These are phyloP conservation scores for Varanus komodoensis DNA, from an alignment of 2,113 vertebrate genomes.

Conservation along the genomic window DNA sequence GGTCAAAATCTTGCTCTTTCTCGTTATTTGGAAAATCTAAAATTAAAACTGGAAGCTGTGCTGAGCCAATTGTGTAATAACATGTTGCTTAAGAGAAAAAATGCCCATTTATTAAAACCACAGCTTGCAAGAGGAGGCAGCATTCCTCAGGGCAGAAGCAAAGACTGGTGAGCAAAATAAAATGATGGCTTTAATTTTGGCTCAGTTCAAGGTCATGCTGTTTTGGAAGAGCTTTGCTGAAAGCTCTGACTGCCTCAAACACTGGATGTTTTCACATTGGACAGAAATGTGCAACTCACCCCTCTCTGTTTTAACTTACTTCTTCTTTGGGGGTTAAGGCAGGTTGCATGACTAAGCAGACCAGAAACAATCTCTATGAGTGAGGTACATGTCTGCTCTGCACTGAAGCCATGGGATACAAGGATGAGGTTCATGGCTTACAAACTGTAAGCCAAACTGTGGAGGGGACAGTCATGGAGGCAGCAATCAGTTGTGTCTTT, in stretches of 20 bases:
- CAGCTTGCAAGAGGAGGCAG: slow-evolving; percentile 33
- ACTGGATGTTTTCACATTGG: neutral
- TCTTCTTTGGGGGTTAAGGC: neutral
- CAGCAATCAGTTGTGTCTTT: neutral
- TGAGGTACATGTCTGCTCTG: neutral
- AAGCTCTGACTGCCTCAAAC: neutral
- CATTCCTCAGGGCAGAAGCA: slow-evolving; percentile 60
- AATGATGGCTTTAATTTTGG: fast-evolving
- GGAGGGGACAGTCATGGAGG: neutral
- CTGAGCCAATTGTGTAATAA: slow-evolving; percentile 53
- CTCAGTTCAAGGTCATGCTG: neutral
- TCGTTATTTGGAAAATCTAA: slow-evolving; percentile 13
- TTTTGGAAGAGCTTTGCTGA: neutral
- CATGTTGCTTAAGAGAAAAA: slow-evolving; percentile 52
- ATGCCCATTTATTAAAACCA: neutral
- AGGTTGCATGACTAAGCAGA: neutral
- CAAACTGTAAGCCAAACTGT: neutral
- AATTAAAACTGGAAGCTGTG: slow-evolving; percentile 56
- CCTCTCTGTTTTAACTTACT: neutral
- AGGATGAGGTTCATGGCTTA: neutral
- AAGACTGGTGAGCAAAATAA: slow-evolving; percentile 21
- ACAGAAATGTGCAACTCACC: neutral
- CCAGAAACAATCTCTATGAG: neutral
- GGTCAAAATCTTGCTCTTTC: neutral
- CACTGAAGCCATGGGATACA: neutral